A percentile compares a stretch with the other conserved stretches of the same genome.
These are phyloP conservation scores for Nysson spinosus DNA, from an alignment of 2,888 invertebrate genomes.

Conservation along the genomic window DNA sequence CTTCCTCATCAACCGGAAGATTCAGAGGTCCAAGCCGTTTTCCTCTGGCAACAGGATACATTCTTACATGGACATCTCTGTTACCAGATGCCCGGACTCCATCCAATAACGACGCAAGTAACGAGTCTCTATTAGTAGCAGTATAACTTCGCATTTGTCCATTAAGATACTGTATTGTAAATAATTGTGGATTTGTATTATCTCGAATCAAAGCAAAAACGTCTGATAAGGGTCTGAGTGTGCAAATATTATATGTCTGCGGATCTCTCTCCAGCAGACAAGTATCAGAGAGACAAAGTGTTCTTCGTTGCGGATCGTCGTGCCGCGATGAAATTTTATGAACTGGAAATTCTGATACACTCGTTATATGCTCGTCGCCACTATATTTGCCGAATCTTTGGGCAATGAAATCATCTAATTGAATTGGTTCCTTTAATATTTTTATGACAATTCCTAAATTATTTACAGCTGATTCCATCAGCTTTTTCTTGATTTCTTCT, in stretches of 20 bases:
- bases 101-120: constrained; percentile 96
- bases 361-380: constrained; percentile 96
- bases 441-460: constrained; percentile 91
- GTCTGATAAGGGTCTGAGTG: constrained; percentile 88
- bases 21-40: constrained; percentile 93
- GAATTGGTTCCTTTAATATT: constrained; percentile 89
- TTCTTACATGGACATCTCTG: constrained; percentile 95
- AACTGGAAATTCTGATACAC: constrained; percentile 96
- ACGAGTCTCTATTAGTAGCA: constrained; percentile 96
- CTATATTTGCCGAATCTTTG: constrained; percentile 94
- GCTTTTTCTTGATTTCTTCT: constrained; percentile 91
- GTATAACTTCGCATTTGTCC: constrained; percentile 92
- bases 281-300: constrained; percentile 95
- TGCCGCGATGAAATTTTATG: constrained; percentile 92
- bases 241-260: constrained; percentile 96
- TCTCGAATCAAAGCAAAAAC: constrained; percentile 95
- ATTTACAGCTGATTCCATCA: constrained; percentile 89
- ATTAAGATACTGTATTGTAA: constrained; percentile 95
- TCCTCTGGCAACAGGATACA: constrained; percentile 89
- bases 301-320: constrained; percentile 90
- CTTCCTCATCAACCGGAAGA: constrained; percentile 96
- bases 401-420: constrained; percentile 90
- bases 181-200: constrained; percentile 94
- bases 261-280: constrained; percentile 98
- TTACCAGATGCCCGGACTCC: constrained; percentile 98